Base-by-base conservation (phyloP, 2,888 invertebrate genomes). In the Caradrina kadenii region DNA sequence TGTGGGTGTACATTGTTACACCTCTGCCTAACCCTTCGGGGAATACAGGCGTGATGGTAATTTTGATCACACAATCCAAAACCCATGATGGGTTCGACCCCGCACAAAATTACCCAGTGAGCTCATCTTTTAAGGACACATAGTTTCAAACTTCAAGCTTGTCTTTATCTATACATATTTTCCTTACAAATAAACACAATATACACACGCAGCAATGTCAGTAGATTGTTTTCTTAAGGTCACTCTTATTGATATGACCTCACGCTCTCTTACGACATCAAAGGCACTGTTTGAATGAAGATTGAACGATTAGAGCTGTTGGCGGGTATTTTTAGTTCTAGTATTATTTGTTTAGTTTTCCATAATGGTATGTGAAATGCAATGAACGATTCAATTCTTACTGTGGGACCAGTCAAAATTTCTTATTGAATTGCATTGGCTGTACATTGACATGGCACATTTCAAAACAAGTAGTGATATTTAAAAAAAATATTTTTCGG, bases 171-270 rank as follows among this genome's bases (percentile, higher is more conserved):
- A 67, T 68, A 67, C n/a, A n/a, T 68, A 53, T 81, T 83, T 73
- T 72, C 66, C 71, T 67, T 65, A 70, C 35, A 70, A 58, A 68
- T 56, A 53, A 52, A 69, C 62, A 63, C 60, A 59, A 26, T 52
- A n/a, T 53, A 61, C 54, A 58, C 15, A 60, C 63, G 26, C 35
- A 15, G 65, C 78, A 73, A 76, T 76, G 75, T 1, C 67, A 73
- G 70, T 66, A 59, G 66, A 81, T 82, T 80, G 80, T 86, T 84
- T 83, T 83, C 81, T 80, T 87, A 85, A 89, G 90, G 89, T 82
- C 88, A 64, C 26, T 26, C 66, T 72, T 81, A 89, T 90, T 89
- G 86, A 84, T 86, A 79, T 79, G 87, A 89, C 90, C 89, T 90
- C 84, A 81, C 62, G 65, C 35, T 63, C 56, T 50, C 53, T 80